phyloP scores from a whole-genome alignment of 2,113 vertebrate species.

The Ariopsis seemanni region DNA sequence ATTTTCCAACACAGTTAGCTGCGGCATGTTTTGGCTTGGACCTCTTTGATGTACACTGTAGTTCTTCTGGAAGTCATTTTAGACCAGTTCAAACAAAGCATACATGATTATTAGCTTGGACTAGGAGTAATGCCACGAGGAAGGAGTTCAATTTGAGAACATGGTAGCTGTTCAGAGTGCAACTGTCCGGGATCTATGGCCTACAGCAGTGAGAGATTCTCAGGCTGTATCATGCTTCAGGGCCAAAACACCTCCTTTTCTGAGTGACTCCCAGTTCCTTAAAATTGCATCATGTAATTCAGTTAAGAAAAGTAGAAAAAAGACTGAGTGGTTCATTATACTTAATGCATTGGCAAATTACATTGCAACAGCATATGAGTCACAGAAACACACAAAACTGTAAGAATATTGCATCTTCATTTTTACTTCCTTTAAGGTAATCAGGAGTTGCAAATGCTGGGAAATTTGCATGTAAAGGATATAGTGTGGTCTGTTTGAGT shows the following conservation, averaged over 20 bases:
- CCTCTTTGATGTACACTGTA: slow-evolving; percentile 24
- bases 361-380: slow-evolving; percentile 37
- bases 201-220: slow-evolving; percentile 17
- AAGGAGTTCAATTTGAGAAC: slow-evolving; percentile 61
- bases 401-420: slow-evolving; percentile 6
- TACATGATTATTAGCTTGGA: slow-evolving; percentile 71
- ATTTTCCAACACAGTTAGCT: background rate
- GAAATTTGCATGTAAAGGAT: slow-evolving; percentile 29
- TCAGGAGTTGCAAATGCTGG: slow-evolving; percentile 27
- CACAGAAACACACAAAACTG: background rate
- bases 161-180: slow-evolving; percentile 45
- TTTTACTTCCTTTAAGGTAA: slow-evolving; percentile 22
- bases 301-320: slow-evolving; percentile 43
- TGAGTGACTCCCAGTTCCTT: slow-evolving; percentile 49
- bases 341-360: slow-evolving; percentile 42
- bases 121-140: slow-evolving; percentile 65
- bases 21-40: background rate
- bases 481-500: background rate
- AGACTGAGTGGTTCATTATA: slow-evolving; percentile 30
- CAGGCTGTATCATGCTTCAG: slow-evolving; percentile 24
- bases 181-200: background rate
- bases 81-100: slow-evolving; percentile 71
- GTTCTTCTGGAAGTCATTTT: slow-evolving; percentile 72
- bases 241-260: slow-evolving; percentile 26
- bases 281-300: slow-evolving; percentile 52